Evolutionary conservation across 1,140 invertebrate species (phyloP).

Genomic region (Drosophila kanapiae): DNA sequence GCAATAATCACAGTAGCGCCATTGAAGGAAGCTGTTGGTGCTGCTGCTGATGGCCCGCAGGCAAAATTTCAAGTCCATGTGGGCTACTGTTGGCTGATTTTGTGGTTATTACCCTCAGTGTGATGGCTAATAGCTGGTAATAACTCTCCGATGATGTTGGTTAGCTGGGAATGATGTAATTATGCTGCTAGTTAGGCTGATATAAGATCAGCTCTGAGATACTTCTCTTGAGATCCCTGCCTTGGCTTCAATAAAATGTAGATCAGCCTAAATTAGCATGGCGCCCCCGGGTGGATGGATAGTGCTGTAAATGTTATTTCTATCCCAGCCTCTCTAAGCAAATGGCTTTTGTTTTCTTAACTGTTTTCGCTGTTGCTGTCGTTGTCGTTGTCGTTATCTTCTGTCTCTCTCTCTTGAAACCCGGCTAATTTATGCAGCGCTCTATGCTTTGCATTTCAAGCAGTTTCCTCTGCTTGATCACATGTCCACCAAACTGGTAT

Average conservation of each 20-base stretch:
- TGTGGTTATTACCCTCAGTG: not conserved
- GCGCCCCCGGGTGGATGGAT: not conserved
- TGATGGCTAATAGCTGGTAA: slow-evolving; percentile 20
- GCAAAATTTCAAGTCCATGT: slow-evolving; percentile 16
- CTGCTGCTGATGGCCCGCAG: not conserved
- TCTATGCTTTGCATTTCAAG: slow-evolving; percentile 67
- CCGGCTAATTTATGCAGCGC: slow-evolving; percentile 63
- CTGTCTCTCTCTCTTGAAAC: not conserved
- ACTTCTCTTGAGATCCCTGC: not conserved
- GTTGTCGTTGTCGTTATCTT: slow-evolving; percentile 19
- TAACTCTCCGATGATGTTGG: slow-evolving; percentile 22
- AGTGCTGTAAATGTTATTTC: slow-evolving; percentile 15
- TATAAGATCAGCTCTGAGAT: slow-evolving; percentile 1
- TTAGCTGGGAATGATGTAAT: slow-evolving; percentile 19
- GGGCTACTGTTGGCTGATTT: slow-evolving; percentile 35
- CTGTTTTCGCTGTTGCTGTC: slow-evolving; percentile 13
- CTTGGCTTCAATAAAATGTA: slow-evolving; percentile 7
- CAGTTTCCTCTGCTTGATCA: slow-evolving; percentile 59
- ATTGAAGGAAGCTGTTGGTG: slow-evolving; percentile 31
- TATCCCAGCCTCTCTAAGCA: not conserved
- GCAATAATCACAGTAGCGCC: slow-evolving; percentile 38
- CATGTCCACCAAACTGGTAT: slow-evolving; percentile 59
- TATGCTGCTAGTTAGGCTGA: slow-evolving; percentile 16
- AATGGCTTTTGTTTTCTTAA: slow-evolving; percentile 34
- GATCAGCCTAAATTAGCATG: slow-evolving; percentile 3